Conservation (phyloP, 2,797 vertebrate species). For the Bucorvus abyssinicus region DNA sequence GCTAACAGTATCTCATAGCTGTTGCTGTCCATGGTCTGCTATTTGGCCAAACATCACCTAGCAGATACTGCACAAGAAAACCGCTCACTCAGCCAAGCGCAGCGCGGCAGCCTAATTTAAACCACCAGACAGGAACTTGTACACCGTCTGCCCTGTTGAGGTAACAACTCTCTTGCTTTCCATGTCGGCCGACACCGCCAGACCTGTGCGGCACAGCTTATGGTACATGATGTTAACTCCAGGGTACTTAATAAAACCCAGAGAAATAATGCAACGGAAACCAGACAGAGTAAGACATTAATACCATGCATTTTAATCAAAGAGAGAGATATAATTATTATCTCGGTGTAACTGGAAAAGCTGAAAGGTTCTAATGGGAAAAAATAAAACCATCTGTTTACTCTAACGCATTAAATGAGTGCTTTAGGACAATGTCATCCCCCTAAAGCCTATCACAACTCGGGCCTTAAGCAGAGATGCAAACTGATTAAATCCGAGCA, state of each 20-base stretch:
- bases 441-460: slow-evolving; percentile 55
- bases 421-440: slow-evolving; percentile 63
- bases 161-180: background rate
- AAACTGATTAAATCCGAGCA: slow-evolving; percentile 61
- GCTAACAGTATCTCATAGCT: background rate
- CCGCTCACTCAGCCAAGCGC: rapidly evolving
- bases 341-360: slow-evolving; percentile 37
- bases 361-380: slow-evolving; percentile 57
- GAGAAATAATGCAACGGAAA: slow-evolving; percentile 9
- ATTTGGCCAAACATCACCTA: background rate
- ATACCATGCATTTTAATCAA: slow-evolving; percentile 67
- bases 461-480: slow-evolving; percentile 48
- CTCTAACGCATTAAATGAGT: slow-evolving; percentile 57
- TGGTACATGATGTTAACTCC: background rate
- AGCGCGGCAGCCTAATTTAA: background rate
- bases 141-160: rapidly evolving
- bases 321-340: slow-evolving; percentile 61
- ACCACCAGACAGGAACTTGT: rapidly evolving
- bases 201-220: rapidly evolving
- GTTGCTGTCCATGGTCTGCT: background rate
- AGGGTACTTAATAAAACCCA: background rate
- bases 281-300: slow-evolving; percentile 21
- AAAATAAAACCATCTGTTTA: slow-evolving; percentile 64
- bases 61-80: background rate
- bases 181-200: background rate